Base-by-base conservation (phyloP, 1,140 invertebrate species). In the Macrocentrus cingulum region DNA sequence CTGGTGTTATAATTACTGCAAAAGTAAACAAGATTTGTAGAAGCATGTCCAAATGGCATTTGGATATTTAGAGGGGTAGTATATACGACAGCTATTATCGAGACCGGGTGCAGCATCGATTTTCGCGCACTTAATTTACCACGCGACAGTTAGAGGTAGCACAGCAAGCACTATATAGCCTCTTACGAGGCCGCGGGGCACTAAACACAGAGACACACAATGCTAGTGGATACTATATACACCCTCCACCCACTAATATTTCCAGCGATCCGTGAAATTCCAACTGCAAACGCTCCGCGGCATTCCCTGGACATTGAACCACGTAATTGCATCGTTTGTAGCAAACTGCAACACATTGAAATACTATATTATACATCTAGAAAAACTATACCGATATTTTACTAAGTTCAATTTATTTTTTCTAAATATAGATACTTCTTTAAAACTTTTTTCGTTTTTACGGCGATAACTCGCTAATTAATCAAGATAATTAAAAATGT, bases 321-420 rank as follows among this genome's bases (percentile, higher is more conserved):
- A 53, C 57, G 66, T 74, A 72, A 75, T 75, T 75, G 71, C 69
- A 72, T 70, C 69, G 67, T 64, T 66, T 65, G 67, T 45, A 68
- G 65, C 61, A 64, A 69, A 69, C 62, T 68, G 60, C 60, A 39
- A 11, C 29, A n/a, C n/a, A n/a, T n/a, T n/a, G n/a, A n/a, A n/a
- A n/a, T n/a, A n/a, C n/a, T n/a, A n/a, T n/a, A n/a, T n/a, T n/a
- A n/a, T n/a, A n/a, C n/a, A n/a, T n/a, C n/a, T n/a, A n/a, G n/a
- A n/a, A n/a, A n/a, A n/a, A n/a, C n/a, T n/a, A n/a, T n/a, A n/a
- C n/a, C n/a, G n/a, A n/a, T n/a, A n/a, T n/a, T n/a, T n/a, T n/a
- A n/a, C n/a, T n/a, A n/a, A n/a, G n/a, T n/a, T n/a, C n/a, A n/a
- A n/a, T n/a, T n/a, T n/a, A n/a, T n/a, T n/a, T n/a, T n/a, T n/a